phyloP scores from a whole-genome alignment of 2,797 vertebrate genomes.

The Urocyon cinereoargenteus region DNA sequence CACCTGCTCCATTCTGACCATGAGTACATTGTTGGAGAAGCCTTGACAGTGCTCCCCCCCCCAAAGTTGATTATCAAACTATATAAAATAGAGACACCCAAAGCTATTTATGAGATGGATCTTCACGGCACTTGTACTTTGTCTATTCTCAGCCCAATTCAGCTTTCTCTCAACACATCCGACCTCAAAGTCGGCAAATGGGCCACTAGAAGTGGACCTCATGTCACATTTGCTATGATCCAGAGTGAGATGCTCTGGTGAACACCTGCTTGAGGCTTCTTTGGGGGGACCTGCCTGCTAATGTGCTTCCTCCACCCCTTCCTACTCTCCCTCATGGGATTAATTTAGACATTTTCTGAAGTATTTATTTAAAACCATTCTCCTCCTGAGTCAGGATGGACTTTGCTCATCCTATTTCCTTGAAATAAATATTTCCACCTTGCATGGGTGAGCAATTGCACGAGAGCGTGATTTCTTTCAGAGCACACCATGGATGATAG shows the following conservation, averaged over 20 bases:
- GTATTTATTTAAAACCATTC: constrained; percentile 58
- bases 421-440: constrained; percentile 61
- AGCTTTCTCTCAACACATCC: rapidly evolving
- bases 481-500: not conserved
- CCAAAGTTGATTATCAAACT: not conserved
- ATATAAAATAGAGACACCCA: not conserved
- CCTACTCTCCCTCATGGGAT: not conserved
- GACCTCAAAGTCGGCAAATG: rapidly evolving
- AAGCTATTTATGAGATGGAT: no score
- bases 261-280: no score
- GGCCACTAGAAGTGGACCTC: rapidly evolving
- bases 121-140: not conserved
- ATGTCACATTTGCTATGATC: rapidly evolving
- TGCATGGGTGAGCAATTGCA: not conserved
- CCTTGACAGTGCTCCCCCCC: not conserved
- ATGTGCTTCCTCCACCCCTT: rapidly evolving
- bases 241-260: rapidly evolving
- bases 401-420: constrained; percentile 72
- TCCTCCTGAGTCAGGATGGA: constrained; percentile 72
- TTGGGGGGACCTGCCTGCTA: not conserved
- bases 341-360: not conserved
- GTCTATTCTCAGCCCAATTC: not conserved
- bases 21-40: not conserved
- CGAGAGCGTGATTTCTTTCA: rapidly evolving
- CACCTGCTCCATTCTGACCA: not conserved